phyloP scores from a whole-genome alignment of 2,888 invertebrate genomes.

The Amblyteles armatorius region DNA sequence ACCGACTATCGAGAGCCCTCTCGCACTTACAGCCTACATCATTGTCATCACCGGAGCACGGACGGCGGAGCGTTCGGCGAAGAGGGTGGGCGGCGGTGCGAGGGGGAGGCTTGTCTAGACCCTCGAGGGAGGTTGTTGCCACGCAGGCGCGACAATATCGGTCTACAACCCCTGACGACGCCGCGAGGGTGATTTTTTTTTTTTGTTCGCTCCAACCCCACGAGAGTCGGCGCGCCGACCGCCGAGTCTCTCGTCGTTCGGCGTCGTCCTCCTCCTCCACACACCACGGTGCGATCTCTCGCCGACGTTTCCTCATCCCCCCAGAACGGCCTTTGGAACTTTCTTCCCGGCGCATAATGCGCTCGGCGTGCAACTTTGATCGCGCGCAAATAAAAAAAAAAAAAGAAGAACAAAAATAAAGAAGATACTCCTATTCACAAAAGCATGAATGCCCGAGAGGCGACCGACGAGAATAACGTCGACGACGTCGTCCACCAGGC shows the following conservation, averaged over 20 bases:
- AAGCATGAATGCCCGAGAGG: slow-evolving; percentile 33
- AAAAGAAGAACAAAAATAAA: no score
- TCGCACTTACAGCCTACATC: slow-evolving; percentile 59
- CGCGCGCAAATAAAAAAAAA: not conserved
- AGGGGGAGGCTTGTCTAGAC: slow-evolving; percentile 66
- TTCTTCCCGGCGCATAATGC: slow-evolving; percentile 15
- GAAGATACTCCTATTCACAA: slow-evolving; percentile 9
- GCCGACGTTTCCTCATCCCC: slow-evolving; percentile 62
- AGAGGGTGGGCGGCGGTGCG: not conserved
- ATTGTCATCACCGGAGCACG: slow-evolving; percentile 56
- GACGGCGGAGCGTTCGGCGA: slow-evolving; percentile 17
- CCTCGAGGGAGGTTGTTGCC: slow-evolving; percentile 52
- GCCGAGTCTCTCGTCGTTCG: slow-evolving; percentile 30
- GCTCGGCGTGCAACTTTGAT: slow-evolving; percentile 30
- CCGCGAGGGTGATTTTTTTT: slow-evolving; percentile 35
- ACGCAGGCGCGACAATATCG: slow-evolving; percentile 79
- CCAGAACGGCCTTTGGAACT: slow-evolving; percentile 29
- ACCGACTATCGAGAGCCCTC: slow-evolving; percentile 20
- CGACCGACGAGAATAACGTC: slow-evolving; percentile 53
- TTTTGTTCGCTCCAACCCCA: slow-evolving; percentile 53
- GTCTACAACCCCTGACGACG: slow-evolving; percentile 70
- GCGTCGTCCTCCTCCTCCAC: slow-evolving; percentile 38
- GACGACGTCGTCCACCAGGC: not conserved
- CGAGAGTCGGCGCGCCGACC: slow-evolving; percentile 72
- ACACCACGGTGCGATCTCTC: not conserved